Evolutionary conservation across 2,113 vertebrate genomes (phyloP), one percentile per base, ranked within the genome.

Genomic region (Mormoops blainvillei): DNA sequence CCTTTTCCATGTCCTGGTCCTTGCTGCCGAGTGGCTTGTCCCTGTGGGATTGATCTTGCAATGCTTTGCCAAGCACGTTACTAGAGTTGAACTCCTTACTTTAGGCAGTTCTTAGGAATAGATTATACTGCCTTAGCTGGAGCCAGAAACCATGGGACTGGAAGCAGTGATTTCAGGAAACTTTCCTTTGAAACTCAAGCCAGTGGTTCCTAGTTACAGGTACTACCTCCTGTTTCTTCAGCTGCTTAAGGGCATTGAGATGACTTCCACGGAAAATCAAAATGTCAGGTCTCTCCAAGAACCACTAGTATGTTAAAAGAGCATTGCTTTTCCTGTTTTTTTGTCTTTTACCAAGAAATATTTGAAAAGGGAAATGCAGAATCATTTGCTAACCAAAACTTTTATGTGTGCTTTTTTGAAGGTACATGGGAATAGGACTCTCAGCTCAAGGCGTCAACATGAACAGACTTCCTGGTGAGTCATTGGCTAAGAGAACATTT

Each of bases 401-500:
- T 93, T 96, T 67, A 0, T 95, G 16, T 98, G 78, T 92, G 89
- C 56, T 98, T 97, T 98, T 80, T 98, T 99, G 91, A 98, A 99
- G 99, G 98, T 99, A 99, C 98, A 99, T 99, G 99, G 99, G 99
- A 95, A 99, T 99, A 91, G 99, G 99, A 98, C 98, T 99, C 97
- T 99, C 99, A 84, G 99, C 99, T 84, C 99, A 99, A 98, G 99
- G 99, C 48, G 99, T 99, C 98, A 99, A 99, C 98, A 99, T 99
- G 99, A 99, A 99, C 99, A 99, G 99, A 97, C 99, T 99, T 98
- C 99, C 99, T 97, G 99, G 99, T 99, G 98, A 99, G 99, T 99
- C 83, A 85, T 18, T 94, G 88, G 56, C 91, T 92, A 91, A 92
- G 80, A 97, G 73, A 95, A 92, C 89, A 43, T 81, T 98, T 98